Base-by-base conservation (phyloP, 2,888 invertebrate genomes). In the Fabriciana adippe region DNA sequence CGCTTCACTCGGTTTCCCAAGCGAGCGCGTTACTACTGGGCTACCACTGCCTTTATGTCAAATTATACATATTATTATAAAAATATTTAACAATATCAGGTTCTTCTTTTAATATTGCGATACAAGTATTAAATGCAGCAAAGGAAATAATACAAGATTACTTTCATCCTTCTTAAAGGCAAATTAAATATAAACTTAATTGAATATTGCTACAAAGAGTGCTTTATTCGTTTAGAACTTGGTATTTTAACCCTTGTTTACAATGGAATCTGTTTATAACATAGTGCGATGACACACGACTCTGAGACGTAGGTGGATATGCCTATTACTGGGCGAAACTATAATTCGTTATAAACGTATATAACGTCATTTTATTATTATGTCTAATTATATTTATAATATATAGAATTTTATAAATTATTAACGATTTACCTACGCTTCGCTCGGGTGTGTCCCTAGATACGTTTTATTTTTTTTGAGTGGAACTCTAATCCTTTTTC, bases 241-340 rank as follows among this genome's bases (percentile, higher is more conserved):
- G 26, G 47, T 61, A 61, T 65, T 15, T 55, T 18, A 60, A 60
- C 60, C 60, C 57, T 67, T 65, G 68, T 65, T 57, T 65, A 65
- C 54, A 55, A 48, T 56, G 31, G 62, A n/a, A n/a, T 68, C 56
- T 69, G 69, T 67, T 71, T 67, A 71, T 57, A 51, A 59, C 56
- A 61, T 64, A 65, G 61, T 61, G 59, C 62, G 67, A 67, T 69
- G 62, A 67, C 61, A 69, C 69, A 69, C 55, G 51, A 57, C 35
- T 62, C 57, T 31, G 54, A 64, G 55, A 16, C 47, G 67, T 71
- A 67, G 67, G 69, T 71, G 67, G 67, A 65, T 65, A 71, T 71
- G 64, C 64, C 56, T 71, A 69, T 67, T 67, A 71, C 51, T 67
- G 64, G 51, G 57, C 18, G 21, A 67, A 57, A 64, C 51, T 16